Base-by-base conservation (phyloP, 2,888 invertebrate genomes). In the Biston stratarius region DNA sequence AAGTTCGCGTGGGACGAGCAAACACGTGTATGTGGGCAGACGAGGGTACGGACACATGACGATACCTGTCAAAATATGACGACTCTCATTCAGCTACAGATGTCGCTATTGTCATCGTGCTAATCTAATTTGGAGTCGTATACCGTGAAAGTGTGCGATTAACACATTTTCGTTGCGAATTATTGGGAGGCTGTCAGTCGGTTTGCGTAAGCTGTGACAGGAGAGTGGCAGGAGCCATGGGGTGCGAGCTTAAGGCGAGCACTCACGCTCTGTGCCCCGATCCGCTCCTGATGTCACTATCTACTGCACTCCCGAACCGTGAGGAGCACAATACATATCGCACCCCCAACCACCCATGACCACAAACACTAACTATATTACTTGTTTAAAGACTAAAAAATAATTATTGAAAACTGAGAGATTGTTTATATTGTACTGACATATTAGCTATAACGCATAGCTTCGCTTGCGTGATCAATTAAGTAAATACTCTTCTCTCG, bases 61-160 rank as follows among this genome's bases (percentile, higher is more conserved):
- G 88, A 86, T 91, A 92, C 91, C 92, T 94, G 93, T 93, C 92
- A 92, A 92, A 93, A 92, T 93, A 93, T 93, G 93, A 93, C 91
- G 92, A 91, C 86, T 85, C 81, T 81, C 79, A 87, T 88, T 87
- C 86, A 84, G 82, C 84, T 91, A 91, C 92, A 93, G 92, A 92
- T 93, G 93, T 90, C 86, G 80, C 86, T 78, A 92, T 92, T 93
- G 93, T 93, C 89, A 87, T 85, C 89, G 85, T 44, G 74, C 86
- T 92, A 92, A 93, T 93, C 93, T 93, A 92, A 94, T 93, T 92
- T 84, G 79, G 83, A 85, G 84, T 87, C 86, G 90, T 81, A 83
- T 81, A 90, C 88, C 93, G 91, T 93, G 89, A 92, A 92, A 92
- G 91, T 92, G 91, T 87, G 85, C 89, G 91, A 93, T 93, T 93